Evolutionary conservation across 2,888 invertebrate genomes (phyloP), one percentile per base, ranked within the genome.

Genomic region (Ommatoiulus sabulosus): DNA sequence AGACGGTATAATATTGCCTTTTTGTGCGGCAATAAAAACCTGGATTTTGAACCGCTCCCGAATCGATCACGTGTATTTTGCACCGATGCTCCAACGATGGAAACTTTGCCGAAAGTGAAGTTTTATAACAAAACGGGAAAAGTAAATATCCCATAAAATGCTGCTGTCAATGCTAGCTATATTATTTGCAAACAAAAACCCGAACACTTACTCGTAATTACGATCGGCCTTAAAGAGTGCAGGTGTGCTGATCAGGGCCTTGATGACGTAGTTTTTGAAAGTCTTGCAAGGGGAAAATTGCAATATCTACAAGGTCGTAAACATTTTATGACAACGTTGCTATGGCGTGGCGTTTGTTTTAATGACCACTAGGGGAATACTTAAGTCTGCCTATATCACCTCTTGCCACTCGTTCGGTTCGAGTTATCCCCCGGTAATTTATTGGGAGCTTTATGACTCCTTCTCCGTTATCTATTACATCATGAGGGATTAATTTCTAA

Each of bases 311-410:
- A 86, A 44, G 86, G 86, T 44, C 86, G 48, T 86, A 86, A 86
- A 86, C 44, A 86, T 86, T 86, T 86, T 86, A 86, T 86, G 86
- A 86, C 86, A 86, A 86, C 44, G 86, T 86, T 86, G 44, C n/a
- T 86, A 86, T 43, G 86, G 86, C 86, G 86, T 86, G 86, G 86
- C 48, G 86, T 86, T 86, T 86, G 86, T 12, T 86, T 86, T 86
- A 86, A 86, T 86, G 86, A 86, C 86, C 86, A 86, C 86, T 86
- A 86, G 86, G 86, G 86, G 86, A 86, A 86, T 86, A 48, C 86
- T 86, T 86, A 48, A 80, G 80, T 80, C 80, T 80, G 80, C 24
- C 80, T 80, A 35, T 80, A 80, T 80, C 80, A 80, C 80, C 80
- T 80, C 80, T 80, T 80, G 80, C 80, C 80, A 80, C 80, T 80